Evolutionary conservation across 2,888 invertebrate genomes (phyloP).

Genomic region (Caenorhabditis parvicauda): DNA sequence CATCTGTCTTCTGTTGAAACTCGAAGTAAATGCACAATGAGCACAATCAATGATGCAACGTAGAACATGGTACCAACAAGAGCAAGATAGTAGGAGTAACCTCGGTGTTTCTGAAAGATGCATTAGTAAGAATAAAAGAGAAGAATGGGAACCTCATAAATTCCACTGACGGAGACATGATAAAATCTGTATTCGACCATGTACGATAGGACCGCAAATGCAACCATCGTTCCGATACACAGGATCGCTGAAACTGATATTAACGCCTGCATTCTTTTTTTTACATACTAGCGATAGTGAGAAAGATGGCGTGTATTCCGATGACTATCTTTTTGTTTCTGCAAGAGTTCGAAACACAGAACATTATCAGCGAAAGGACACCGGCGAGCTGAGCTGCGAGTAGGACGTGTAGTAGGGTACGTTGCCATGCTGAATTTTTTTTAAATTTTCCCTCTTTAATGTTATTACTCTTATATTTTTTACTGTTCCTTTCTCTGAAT

Average conservation of each 20-base stretch:
- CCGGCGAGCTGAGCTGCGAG: conserved; percentile 50
- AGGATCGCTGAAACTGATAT: conserved; percentile 41
- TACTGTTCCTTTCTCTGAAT: too few species aligned
- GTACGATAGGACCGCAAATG: conserved; percentile 52
- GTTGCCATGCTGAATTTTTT: conserved; percentile 54
- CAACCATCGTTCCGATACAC: conserved; percentile 35
- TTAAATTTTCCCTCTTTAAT: too few species aligned
- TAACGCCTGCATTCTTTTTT: too few species aligned
- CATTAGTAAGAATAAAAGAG: not conserved
- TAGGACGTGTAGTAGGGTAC: conserved; percentile 50
- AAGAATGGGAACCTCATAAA: conserved; percentile 50
- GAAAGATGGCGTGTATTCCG: conserved; percentile 6
- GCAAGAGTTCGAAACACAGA: conserved; percentile 41
- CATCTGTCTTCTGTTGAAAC: conserved; percentile 5
- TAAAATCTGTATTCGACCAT: conserved; percentile 61
- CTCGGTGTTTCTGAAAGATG: conserved; percentile 51
- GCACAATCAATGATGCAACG: conserved; percentile 31
- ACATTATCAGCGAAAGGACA: conserved; percentile 51
- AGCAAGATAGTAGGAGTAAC: conserved; percentile 56
- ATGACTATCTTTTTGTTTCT: conserved; percentile 8
- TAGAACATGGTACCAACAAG: conserved; percentile 38
- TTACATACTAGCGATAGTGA: conserved; percentile 31
- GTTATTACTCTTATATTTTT: too few species aligned
- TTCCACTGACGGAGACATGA: conserved; percentile 59
- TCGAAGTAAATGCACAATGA: conserved; percentile 26